Percentiles rank a stretch among this genome's conserved stretches.
These are phyloP conservation scores for Cerceris ruficornis DNA, from an alignment of 2,888 invertebrate species.

Conservation along the genomic window DNA sequence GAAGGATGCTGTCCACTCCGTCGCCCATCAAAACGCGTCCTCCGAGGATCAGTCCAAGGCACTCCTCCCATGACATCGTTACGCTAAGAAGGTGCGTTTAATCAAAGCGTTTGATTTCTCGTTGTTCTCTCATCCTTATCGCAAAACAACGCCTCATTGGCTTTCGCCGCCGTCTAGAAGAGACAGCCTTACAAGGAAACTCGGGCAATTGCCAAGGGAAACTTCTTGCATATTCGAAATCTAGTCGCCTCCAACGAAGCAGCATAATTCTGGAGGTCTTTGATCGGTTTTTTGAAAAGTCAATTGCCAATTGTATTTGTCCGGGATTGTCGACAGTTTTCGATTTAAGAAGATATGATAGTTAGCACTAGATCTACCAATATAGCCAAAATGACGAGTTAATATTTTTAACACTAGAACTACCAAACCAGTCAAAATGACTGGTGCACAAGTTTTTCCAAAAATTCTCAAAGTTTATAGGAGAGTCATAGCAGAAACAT, in stretches of 20 bases:
- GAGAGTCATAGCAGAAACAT: too few relatives aligned
- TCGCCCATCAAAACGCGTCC: slow-evolving; percentile 82
- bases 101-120: slow-evolving; percentile 14
- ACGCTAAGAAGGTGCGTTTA: slow-evolving; percentile 76
- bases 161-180: slow-evolving; percentile 52
- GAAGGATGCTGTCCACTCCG: slow-evolving; percentile 83
- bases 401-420: too few relatives aligned
- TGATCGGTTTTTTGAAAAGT: too few relatives aligned
- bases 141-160: slow-evolving; percentile 61
- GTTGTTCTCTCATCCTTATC: slow-evolving; percentile 51
- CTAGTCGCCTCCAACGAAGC: not conserved
- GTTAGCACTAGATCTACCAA: too few relatives aligned
- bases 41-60: slow-evolving; percentile 81
- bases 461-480: too few relatives aligned
- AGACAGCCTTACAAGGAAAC: slow-evolving; percentile 28
- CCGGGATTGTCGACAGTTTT: too few relatives aligned
- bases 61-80: slow-evolving; percentile 81
- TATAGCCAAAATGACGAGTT: too few relatives aligned
- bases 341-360: too few relatives aligned
- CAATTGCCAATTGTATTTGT: too few relatives aligned
- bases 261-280: too few relatives aligned
- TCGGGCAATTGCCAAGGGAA: slow-evolving; percentile 24
- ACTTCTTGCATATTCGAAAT: not conserved
- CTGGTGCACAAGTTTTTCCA: too few relatives aligned
- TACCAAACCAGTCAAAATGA: too few relatives aligned